Evolutionary conservation across 2,113 vertebrate species (phyloP).

Genomic region (Tetraodon nigroviridis): DNA sequence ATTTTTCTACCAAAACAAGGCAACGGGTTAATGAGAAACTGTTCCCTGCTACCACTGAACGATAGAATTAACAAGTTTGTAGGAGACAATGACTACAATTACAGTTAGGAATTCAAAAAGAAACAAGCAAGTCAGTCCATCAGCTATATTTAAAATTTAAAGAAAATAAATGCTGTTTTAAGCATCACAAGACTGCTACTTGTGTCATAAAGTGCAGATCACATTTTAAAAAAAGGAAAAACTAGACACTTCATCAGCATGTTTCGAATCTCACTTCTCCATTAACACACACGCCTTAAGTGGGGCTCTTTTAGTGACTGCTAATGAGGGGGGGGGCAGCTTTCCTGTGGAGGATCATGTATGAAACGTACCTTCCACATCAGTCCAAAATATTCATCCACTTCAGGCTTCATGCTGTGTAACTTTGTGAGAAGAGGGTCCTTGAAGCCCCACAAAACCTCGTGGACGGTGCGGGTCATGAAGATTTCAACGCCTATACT

Average conservation of each 20-base stretch:
- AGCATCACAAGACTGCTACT: constrained; percentile 6
- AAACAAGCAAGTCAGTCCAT: constrained; percentile 2
- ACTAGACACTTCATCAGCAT: constrained; percentile 34
- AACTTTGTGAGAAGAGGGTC: constrained; percentile 81
- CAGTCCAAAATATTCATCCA: constrained; percentile 85
- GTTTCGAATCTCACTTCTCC: constrained; percentile 33
- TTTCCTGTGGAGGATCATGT: not conserved
- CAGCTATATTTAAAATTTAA: not conserved
- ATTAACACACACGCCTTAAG: constrained; percentile 3
- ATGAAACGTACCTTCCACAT: constrained; percentile 82
- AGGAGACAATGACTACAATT: not conserved
- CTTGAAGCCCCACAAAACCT: constrained; percentile 92
- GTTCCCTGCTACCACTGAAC: too few species aligned
- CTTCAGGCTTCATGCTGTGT: constrained; percentile 67
- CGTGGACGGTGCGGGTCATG: constrained; percentile 77
- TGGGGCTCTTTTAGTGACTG: constrained; percentile 3
- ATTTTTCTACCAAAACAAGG: constrained; percentile 81
- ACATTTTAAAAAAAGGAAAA: constrained; percentile 34
- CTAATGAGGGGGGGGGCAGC: not conserved
- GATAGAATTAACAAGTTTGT: too few species aligned
- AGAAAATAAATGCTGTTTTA: not conserved
- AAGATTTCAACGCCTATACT: constrained; percentile 76
- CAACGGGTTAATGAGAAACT: not conserved
- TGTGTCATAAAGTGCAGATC: constrained; percentile 4
- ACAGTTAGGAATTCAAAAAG: not conserved